Conservation (phyloP, 1,140 invertebrate species). For the Agrilus planipennis region DNA sequence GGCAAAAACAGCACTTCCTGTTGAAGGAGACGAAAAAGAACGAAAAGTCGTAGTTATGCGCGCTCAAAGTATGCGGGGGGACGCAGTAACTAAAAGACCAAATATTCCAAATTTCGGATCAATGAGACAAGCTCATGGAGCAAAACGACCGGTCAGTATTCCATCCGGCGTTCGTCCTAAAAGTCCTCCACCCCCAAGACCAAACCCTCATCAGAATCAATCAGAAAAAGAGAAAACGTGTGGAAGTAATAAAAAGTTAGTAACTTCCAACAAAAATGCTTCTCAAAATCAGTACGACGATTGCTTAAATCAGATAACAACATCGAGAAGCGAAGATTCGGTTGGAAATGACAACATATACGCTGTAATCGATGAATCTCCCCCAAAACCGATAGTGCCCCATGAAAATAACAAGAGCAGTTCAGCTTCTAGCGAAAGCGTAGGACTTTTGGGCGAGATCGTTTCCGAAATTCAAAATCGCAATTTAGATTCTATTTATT, state of each 20-base stretch:
- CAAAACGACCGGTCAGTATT: conserved; percentile 58
- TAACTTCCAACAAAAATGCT: conserved; percentile 28
- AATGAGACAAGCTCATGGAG: conserved; percentile 50
- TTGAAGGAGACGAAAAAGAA: conserved; percentile 33
- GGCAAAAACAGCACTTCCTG: conserved; percentile 43
- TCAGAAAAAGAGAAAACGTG: conserved; percentile 34
- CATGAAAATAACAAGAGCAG: conserved; percentile 29
- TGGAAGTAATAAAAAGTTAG: conserved; percentile 39
- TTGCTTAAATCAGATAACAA: conserved; percentile 53
- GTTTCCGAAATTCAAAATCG: conserved; percentile 75
- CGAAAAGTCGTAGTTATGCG: conserved; percentile 50
- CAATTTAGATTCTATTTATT: conserved; percentile 78
- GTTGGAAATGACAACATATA: conserved; percentile 64
- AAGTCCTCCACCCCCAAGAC: conserved; percentile 51
- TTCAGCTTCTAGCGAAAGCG: conserved; percentile 43
- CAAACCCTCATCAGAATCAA: conserved; percentile 32
- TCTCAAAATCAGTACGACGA: conserved; percentile 56
- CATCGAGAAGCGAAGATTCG: conserved; percentile 43
- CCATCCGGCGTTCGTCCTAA: conserved; percentile 46
- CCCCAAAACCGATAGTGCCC: conserved; percentile 35
- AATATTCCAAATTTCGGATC: conserved; percentile 66
- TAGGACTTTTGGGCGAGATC: conserved; percentile 68
- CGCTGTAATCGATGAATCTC: conserved; percentile 69
- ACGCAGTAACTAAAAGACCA: conserved; percentile 42
- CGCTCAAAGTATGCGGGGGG: conserved; percentile 62